Conservation (phyloP, 2,113 vertebrate genomes). For the Anoplopoma fimbria region DNA sequence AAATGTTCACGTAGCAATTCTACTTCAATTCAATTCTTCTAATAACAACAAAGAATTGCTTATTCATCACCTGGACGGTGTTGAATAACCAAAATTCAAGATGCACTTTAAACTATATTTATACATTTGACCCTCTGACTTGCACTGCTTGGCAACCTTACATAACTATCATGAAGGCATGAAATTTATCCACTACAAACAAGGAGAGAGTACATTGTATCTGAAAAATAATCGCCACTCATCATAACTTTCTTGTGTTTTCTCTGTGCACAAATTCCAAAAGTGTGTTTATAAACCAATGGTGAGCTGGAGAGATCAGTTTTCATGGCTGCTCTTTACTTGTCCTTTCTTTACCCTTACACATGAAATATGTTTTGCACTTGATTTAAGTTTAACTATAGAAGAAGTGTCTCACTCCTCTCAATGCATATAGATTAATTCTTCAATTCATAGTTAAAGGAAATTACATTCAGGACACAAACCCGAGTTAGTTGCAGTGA, state of each 20-base stretch:
- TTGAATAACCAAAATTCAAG: not conserved
- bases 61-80: not conserved
- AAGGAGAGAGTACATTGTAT: not conserved
- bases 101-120: not conserved
- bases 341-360: not conserved
- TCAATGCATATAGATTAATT: not conserved
- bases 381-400: conserved; percentile 1
- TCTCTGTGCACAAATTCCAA: not conserved
- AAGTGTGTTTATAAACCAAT: not conserved
- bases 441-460: not conserved
- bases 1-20: not conserved
- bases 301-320: not conserved
- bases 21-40: no score
- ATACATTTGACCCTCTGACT: not conserved
- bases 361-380: not conserved
- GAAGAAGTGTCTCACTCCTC: not conserved
- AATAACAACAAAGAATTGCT: not conserved
- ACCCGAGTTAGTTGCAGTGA: no score
- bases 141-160: not conserved
- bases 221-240: not conserved
- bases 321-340: conserved; percentile 7
- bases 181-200: not conserved
- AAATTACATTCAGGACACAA: not conserved
- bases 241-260: not conserved
- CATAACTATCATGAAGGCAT: not conserved